Evolutionary conservation across 1,140 invertebrate species (phyloP), one percentile per base, ranked within the genome.

Genomic region (Plodia interpunctella): DNA sequence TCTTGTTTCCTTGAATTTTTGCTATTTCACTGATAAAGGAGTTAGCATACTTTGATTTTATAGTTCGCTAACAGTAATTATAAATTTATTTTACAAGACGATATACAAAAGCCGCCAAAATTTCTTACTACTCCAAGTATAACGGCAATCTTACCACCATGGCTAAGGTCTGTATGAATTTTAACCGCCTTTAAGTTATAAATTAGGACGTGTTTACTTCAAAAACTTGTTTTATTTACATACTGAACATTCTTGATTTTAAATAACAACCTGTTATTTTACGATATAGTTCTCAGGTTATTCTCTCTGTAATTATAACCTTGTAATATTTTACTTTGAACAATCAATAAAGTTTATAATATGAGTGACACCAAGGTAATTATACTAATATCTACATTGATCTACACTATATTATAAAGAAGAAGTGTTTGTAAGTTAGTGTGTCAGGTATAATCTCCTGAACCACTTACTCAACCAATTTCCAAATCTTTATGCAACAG

Each of bases 61-160:
- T 21, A 49, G 58, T 61, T 57, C 62, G 19, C 55, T 57, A 65
- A 62, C 32, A 60, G 49, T 38, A 49, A 0, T 62, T 49, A 50
- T 56, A 53, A 55, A 11, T 44, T 61, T 59, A 49, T 60, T 60
- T 15, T 52, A 58, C 52, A 30, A 63, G 64, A 35, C 59, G 60
- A 59, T 54, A 35, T 49, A 59, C 59, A 67, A 73, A 80, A 59
- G 62, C 70, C 82, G 77, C 59, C 85, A 88, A 88, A 86, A 88
- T 88, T 86, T 78, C 57, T 78, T 88, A 76, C 85, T 88, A 86
- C 67, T 75, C 74, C 8, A 86, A 87, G 79, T 87, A 86, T 67
- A 86, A 87, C 81, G 85, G 79, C 32, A 74, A 79, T 72, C 76
- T 76, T 61, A 77, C 80, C 64, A 68, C 70, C 62, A 88, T 88